Percentiles rank a stretch among this genome's conserved stretches.
phyloP scores from a whole-genome alignment of 2,797 vertebrate genomes.

The Okamejei kenojei region DNA sequence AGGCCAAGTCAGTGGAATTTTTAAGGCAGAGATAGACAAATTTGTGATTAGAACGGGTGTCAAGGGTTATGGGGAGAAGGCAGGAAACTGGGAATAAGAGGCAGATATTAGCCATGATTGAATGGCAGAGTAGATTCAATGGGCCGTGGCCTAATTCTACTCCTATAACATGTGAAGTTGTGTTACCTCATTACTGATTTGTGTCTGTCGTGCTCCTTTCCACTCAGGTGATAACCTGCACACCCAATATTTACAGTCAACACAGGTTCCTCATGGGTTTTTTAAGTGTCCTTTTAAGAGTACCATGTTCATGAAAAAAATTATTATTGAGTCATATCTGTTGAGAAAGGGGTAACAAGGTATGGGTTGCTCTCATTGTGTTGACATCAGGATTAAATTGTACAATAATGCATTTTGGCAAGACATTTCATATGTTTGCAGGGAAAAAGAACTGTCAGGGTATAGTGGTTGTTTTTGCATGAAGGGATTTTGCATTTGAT shows the following conservation, averaged over 20 bases:
- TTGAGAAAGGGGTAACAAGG: not conserved
- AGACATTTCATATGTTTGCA: not conserved
- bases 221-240: not conserved
- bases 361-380: not conserved
- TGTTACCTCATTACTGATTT: not conserved
- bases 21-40: too few relatives aligned
- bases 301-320: not conserved
- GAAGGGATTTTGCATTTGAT: not conserved
- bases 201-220: not conserved
- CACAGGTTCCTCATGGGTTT: not conserved
- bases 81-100: too few relatives aligned
- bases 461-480: not conserved
- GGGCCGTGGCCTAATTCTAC: too few relatives aligned
- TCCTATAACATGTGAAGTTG: too few relatives aligned
- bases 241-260: not conserved
- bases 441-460: not conserved
- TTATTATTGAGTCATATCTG: not conserved
- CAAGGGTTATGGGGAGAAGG: too few relatives aligned
- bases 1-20: too few relatives aligned
- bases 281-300: not conserved
- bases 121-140: too few relatives aligned
- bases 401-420: not conserved
- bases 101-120: too few relatives aligned
- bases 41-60: too few relatives aligned
- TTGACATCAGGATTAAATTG: not conserved